Percentiles rank a stretch among this genome's conserved stretches.
Evolutionary conservation across 2,797 vertebrate genomes (phyloP).

Genomic region (Muraenolepis orangiensis): DNA sequence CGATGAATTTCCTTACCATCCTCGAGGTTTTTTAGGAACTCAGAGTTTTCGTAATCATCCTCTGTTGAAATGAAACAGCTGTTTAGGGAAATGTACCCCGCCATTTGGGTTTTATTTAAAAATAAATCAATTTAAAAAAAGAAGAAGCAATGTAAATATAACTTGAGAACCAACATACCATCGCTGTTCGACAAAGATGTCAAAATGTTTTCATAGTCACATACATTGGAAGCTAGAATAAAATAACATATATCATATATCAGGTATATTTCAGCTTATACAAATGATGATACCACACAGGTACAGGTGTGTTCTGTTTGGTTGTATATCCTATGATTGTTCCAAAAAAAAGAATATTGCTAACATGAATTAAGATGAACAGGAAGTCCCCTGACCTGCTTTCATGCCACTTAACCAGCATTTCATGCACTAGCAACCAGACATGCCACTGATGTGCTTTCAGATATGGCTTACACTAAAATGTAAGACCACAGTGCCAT

Average conservation of each 20-base stretch:
- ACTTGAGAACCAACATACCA: background rate
- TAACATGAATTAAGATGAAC: too few species aligned
- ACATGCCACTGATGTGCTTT: too few species aligned
- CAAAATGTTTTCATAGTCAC: background rate
- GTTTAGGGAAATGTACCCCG: background rate
- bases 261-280: background rate
- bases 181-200: background rate
- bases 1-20: background rate
- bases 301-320: background rate
- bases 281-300: background rate
- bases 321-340: background rate
- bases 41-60: slow-evolving; percentile 58
- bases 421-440: too few species aligned
- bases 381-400: too few species aligned
- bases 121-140: background rate
- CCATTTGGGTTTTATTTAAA: background rate
- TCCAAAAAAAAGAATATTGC: background rate
- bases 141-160: background rate
- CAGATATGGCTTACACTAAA: too few species aligned
- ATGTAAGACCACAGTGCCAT: too few species aligned
- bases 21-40: slow-evolving; percentile 21
- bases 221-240: background rate
- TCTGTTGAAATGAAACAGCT: slow-evolving; percentile 38
- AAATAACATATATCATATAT: background rate
- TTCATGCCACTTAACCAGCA: background rate